Evolutionary conservation across 64 coral and sea anemone genomes (phyloP).

Genomic region (Anthopleura sola): DNA sequence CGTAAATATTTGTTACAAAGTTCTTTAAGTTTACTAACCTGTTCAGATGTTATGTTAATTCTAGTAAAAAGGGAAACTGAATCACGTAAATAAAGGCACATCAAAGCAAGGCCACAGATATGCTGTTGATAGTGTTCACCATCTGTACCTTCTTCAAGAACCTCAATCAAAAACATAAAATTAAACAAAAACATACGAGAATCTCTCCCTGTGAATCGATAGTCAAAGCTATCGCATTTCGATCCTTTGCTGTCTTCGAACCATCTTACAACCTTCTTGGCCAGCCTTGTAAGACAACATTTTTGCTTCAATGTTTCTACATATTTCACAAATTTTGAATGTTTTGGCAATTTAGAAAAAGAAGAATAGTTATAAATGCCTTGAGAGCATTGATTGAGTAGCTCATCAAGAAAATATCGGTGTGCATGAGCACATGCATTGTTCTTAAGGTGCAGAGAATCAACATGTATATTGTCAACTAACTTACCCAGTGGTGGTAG

Average conservation of each 20-base stretch:
- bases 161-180: too few relatives aligned
- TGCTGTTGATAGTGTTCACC: neutral
- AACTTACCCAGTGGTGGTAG: neutral
- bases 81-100: slow-evolving; percentile 47
- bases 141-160: neutral
- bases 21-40: slow-evolving; percentile 34
- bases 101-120: slow-evolving; percentile 43
- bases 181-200: slow-evolving; percentile 52
- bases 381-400: neutral
- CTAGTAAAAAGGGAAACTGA: slow-evolving; percentile 44
- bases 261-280: neutral
- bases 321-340: neutral
- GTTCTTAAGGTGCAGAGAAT: neutral
- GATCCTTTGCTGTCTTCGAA: too few relatives aligned
- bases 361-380: neutral
- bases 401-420: neutral
- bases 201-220: slow-evolving; percentile 59
- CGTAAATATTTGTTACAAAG: slow-evolving; percentile 27
- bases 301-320: neutral
- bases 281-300: neutral
- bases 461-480: neutral
- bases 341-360: neutral
- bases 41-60: slow-evolving; percentile 29
- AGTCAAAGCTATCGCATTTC: slow-evolving; percentile 42
- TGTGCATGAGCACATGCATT: slow-evolving; percentile 7